Conservation (phyloP, 2,113 vertebrate genomes). For the Pseudorasbora parva region DNA sequence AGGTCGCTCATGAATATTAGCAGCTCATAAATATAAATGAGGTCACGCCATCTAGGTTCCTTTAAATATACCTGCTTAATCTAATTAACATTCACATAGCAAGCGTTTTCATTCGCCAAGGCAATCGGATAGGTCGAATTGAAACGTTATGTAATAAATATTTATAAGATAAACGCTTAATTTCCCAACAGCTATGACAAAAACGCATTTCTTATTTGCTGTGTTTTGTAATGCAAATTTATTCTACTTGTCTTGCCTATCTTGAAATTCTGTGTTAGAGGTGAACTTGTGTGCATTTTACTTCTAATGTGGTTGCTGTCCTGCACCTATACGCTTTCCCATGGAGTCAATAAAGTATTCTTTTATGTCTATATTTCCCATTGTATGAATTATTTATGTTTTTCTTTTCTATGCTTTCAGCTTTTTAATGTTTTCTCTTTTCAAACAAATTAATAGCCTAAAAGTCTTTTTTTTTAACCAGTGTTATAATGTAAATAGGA, state of each 20-base stretch:
- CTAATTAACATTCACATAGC: neutral
- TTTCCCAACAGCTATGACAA: neutral
- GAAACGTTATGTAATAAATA: constrained; percentile 2
- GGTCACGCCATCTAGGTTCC: neutral
- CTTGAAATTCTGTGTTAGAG: neutral
- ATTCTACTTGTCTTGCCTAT: neutral
- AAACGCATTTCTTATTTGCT: neutral
- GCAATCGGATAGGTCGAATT: neutral
- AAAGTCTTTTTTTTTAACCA: too few relatives aligned
- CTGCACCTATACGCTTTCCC: neutral
- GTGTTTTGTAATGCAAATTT: neutral
- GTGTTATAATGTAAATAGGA: too few relatives aligned
- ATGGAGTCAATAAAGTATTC: neutral
- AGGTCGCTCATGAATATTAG: neutral
- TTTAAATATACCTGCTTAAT: neutral
- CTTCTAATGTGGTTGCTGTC: neutral
- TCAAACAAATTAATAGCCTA: neutral
- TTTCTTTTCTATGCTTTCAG: neutral
- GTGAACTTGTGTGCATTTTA: neutral
- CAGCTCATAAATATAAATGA: neutral
- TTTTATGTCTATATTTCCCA: neutral
- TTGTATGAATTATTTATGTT: neutral
- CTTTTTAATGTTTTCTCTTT: neutral
- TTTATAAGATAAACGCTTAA: neutral
- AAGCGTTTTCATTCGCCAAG: neutral